Conservation (phyloP, 2,113 vertebrate species). For the Galbula dea region DNA sequence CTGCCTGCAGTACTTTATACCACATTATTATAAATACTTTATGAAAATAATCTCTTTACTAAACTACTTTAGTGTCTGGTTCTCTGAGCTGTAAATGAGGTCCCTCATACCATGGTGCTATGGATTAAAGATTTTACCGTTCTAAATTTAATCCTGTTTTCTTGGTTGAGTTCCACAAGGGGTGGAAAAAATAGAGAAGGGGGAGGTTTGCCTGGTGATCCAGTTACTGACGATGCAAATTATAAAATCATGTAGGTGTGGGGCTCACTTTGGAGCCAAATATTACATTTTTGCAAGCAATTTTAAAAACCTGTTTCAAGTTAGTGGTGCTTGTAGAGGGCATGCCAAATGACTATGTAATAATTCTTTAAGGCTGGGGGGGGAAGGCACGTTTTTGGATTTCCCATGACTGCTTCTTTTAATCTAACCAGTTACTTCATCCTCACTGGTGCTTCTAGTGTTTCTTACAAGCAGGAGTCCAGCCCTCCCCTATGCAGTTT, state of each 20-base stretch:
- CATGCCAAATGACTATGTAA: neutral
- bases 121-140: constrained; percentile 54
- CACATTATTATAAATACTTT: constrained; percentile 27
- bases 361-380: neutral
- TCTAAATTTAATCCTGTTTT: constrained; percentile 59
- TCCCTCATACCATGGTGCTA: neutral
- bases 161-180: constrained; percentile 30
- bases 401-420: neutral
- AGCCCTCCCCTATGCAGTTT: neutral
- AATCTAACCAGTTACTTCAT: neutral
- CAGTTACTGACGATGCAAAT: constrained; percentile 5
- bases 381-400: neutral
- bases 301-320: neutral
- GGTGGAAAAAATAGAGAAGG: constrained; percentile 32
- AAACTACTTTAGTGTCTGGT: constrained; percentile 19
- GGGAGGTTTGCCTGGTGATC: constrained; percentile 49
- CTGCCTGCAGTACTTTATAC: constrained; percentile 34
- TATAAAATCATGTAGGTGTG: constrained; percentile 15
- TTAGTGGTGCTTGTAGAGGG: neutral
- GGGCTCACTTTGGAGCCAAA: neutral
- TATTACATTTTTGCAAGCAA: neutral
- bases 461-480: neutral
- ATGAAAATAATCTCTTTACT: constrained; percentile 54
- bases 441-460: neutral
- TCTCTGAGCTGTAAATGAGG: constrained; percentile 13